Evolutionary conservation across 1,140 invertebrate genomes (phyloP).

Genomic region (Lepidurus arcticus): DNA sequence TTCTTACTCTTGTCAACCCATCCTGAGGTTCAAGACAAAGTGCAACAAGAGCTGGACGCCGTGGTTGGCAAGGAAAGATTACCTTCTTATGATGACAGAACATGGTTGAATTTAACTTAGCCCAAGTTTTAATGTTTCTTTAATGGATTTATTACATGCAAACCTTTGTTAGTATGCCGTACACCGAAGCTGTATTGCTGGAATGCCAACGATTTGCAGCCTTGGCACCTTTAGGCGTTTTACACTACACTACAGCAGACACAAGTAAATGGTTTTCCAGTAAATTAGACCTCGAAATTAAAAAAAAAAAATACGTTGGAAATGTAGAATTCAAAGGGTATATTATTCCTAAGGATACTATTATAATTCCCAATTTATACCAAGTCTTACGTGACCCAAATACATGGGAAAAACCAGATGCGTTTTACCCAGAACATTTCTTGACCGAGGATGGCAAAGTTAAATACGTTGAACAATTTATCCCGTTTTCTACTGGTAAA

Average conservation of each 20-base stretch:
- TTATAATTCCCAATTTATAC: no score
- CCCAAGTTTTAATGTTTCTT: no score
- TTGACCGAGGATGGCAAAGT: slow-evolving; percentile 31
- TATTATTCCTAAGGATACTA: no score
- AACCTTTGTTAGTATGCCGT: neutral
- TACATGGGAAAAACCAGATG: no score
- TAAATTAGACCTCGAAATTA: neutral
- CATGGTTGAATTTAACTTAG: neutral
- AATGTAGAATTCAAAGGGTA: slow-evolving; percentile 20
- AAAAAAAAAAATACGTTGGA: no score
- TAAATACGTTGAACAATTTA: neutral
- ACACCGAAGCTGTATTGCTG: slow-evolving; percentile 10
- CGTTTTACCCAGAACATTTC: slow-evolving; percentile 37
- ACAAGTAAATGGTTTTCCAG: slow-evolving; percentile 37
- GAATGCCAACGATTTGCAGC: slow-evolving; percentile 20
- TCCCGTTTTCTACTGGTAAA: neutral
- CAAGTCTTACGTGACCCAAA: no score
- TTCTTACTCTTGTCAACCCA: neutral
- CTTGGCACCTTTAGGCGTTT: neutral
- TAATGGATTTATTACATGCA: no score
- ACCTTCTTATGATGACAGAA: slow-evolving; percentile 31
- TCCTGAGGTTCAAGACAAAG: neutral
- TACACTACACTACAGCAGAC: neutral
- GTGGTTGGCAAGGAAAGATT: neutral
- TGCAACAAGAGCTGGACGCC: neutral